phyloP scores from a whole-genome alignment of 1,140 invertebrate genomes.

The Armadillidium nasatum region DNA sequence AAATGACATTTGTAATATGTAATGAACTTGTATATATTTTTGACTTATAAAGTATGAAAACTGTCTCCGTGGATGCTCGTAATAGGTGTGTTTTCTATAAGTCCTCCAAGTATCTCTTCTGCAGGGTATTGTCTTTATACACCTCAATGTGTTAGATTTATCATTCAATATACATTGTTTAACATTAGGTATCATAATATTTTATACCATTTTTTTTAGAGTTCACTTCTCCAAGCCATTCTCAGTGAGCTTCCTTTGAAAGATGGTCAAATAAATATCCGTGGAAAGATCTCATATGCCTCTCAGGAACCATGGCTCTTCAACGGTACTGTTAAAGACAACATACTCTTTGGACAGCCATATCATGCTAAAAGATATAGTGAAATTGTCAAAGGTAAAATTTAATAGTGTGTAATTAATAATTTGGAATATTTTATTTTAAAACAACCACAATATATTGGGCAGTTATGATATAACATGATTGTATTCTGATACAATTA shows the following conservation, averaged over 20 bases:
- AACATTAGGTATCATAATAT: slow-evolving; percentile 35
- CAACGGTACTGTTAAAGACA: slow-evolving; percentile 62
- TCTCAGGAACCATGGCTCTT: slow-evolving; percentile 89
- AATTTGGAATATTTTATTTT: no score
- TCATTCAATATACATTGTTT: neutral
- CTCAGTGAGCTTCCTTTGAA: slow-evolving; percentile 70
- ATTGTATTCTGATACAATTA: no score
- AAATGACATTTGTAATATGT: no score
- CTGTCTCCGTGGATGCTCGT: no score
- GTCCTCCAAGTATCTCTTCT: neutral
- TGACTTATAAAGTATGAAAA: no score
- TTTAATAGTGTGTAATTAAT: no score
- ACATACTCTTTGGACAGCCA: slow-evolving; percentile 76
- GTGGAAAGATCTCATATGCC: slow-evolving; percentile 76
- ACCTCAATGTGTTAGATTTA: no score
- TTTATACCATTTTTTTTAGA: slow-evolving; percentile 53
- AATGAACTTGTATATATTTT: no score
- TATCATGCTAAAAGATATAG: slow-evolving; percentile 68
- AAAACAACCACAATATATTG: no score
- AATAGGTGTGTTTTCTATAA: neutral
- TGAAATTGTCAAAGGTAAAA: slow-evolving; percentile 65
- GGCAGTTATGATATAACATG: no score
- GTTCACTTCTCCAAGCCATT: slow-evolving; percentile 73
- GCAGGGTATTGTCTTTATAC: no score
- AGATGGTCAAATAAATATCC: slow-evolving; percentile 62